Evolutionary conservation across 1,140 invertebrate genomes (phyloP).

Genomic region (Aleiodes sp.): DNA sequence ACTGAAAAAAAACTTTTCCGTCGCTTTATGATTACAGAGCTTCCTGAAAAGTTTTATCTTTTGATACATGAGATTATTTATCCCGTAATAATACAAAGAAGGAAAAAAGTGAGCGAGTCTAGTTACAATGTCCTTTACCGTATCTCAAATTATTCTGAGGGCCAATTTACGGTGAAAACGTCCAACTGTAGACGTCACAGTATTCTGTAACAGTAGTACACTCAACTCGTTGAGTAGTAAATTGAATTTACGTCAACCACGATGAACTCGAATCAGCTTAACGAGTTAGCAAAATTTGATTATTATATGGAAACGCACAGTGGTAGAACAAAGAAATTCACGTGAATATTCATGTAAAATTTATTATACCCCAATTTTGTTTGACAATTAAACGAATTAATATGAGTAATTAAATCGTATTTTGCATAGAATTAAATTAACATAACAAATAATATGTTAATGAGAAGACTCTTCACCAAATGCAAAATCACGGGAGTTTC

Average conservation of each 20-base stretch:
- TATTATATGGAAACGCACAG: conserved; percentile 20
- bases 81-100: too few species aligned
- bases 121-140: background rate
- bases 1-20: too few species aligned
- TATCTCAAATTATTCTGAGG: conserved; percentile 11
- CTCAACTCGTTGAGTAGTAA: conserved; percentile 16
- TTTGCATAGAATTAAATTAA: background rate
- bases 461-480: background rate
- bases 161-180: background rate
- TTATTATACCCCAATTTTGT: conserved; percentile 2
- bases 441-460: background rate
- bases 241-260: conserved; percentile 32
- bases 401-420: background rate
- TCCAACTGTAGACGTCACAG: conserved; percentile 25
- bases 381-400: background rate
- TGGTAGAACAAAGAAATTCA: conserved; percentile 26
- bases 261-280: conserved; percentile 31
- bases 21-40: too few species aligned
- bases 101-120: too few species aligned
- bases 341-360: conserved; percentile 29
- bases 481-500: too few species aligned
- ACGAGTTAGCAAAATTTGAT: conserved; percentile 31
- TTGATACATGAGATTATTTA: too few species aligned
- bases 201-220: conserved; percentile 17
- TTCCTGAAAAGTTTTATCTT: too few species aligned